Conservation (phyloP, 2,888 invertebrate species). For the Allophyes oxyacanthae region DNA sequence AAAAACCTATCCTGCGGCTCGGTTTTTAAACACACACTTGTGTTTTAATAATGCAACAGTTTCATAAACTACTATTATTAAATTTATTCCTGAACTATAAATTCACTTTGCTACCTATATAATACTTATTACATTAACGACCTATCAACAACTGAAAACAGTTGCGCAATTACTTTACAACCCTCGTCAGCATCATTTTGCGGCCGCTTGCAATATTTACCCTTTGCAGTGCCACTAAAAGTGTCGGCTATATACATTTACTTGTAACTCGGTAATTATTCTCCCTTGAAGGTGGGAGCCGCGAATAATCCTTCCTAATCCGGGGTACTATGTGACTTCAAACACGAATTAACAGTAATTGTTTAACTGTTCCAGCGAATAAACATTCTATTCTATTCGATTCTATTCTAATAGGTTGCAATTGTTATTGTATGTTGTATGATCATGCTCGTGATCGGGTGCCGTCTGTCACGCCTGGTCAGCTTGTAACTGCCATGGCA, state of each 20-base stretch:
- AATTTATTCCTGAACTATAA: no score
- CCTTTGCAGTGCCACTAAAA: slow-evolving; percentile 37
- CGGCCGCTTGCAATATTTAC: slow-evolving; percentile 19
- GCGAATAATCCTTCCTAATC: slow-evolving; percentile 46
- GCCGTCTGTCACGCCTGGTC: no score
- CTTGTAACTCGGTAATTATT: slow-evolving; percentile 49
- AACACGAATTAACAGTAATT: slow-evolving; percentile 55
- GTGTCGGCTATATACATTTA: slow-evolving; percentile 33
- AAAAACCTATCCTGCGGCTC: no score
- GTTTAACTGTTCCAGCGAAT: no score
- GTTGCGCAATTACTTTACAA: slow-evolving; percentile 37
- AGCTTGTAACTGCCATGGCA: no score
- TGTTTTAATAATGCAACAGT: no score
- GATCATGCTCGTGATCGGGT: no score
- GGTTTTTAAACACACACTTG: no score
- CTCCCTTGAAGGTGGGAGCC: slow-evolving; percentile 37
- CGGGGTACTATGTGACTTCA: slow-evolving; percentile 42
- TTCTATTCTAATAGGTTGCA: no score
- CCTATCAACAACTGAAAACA: slow-evolving; percentile 29
- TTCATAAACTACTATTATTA: no score
- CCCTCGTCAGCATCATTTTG: slow-evolving; percentile 33
- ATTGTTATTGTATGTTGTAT: slow-evolving; percentile 33
- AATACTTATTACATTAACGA: neutral
- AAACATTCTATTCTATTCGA: no score
- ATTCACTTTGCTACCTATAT: no score